Percentiles rank a stretch among this genome's conserved stretches.
Conservation (phyloP, 2,888 invertebrate species). For the Oasisia sp. region DNA sequence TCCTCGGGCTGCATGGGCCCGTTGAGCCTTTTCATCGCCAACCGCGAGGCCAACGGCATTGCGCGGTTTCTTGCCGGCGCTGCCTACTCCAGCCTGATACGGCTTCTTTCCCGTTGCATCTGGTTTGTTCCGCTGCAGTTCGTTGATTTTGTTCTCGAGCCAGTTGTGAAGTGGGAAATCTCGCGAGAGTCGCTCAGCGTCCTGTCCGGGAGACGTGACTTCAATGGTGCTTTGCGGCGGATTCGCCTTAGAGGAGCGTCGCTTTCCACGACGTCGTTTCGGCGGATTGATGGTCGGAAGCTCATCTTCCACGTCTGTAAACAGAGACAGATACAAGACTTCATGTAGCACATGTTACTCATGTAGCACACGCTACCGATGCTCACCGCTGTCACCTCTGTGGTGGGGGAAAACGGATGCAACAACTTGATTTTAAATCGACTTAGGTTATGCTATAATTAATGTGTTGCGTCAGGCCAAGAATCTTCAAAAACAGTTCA, state of each 20-base stretch:
- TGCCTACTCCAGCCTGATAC: neutral
- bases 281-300: constrained; percentile 42
- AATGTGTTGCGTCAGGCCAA: too few species aligned
- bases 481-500: too few species aligned
- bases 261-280: constrained; percentile 37
- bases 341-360: neutral
- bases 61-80: neutral
- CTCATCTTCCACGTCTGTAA: constrained; percentile 40
- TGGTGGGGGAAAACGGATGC: neutral
- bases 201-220: neutral
- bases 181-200: constrained; percentile 38
- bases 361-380: neutral
- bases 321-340: neutral
- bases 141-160: constrained; percentile 76
- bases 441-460: too few species aligned
- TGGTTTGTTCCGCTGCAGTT: neutral
- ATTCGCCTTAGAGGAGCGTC: neutral
- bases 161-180: constrained; percentile 46
- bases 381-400: neutral
- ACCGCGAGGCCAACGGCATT: neutral
- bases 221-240: constrained; percentile 34
- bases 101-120: neutral
- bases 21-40: neutral
- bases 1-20: neutral
- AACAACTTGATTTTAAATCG: too few species aligned